Evolutionary conservation across 2,888 invertebrate genomes (phyloP).

Genomic region (Venusia cambrica): DNA sequence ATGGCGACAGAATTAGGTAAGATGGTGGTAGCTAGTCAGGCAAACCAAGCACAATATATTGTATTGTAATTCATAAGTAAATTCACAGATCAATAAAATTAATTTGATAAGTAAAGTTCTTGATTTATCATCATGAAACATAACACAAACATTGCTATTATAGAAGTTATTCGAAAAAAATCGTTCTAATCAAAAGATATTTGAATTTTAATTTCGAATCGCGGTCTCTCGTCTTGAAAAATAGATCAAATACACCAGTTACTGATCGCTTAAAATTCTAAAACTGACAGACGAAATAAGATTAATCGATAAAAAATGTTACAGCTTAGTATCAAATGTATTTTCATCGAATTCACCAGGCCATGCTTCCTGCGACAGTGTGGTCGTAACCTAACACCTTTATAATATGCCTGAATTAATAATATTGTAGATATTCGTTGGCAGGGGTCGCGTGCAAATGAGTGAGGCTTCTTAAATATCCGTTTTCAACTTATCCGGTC

Average conservation of each 20-base stretch:
- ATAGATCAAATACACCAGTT: too few relatives aligned
- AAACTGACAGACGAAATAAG: slow-evolving; percentile 53
- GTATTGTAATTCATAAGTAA: too few relatives aligned
- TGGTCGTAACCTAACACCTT: slow-evolving; percentile 76
- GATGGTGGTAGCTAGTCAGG: too few relatives aligned
- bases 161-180: neutral
- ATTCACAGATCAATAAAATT: too few relatives aligned
- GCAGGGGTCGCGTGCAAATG: slow-evolving; percentile 75
- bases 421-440: slow-evolving; percentile 73
- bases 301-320: slow-evolving; percentile 56
- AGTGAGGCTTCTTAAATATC: slow-evolving; percentile 75
- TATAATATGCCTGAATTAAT: slow-evolving; percentile 78
- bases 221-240: too few relatives aligned
- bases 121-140: too few relatives aligned
- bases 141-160: too few relatives aligned
- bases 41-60: too few relatives aligned
- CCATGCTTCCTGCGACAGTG: slow-evolving; percentile 79
- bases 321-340: slow-evolving; percentile 57
- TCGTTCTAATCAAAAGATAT: too few relatives aligned
- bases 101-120: too few relatives aligned
- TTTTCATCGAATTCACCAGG: slow-evolving; percentile 71
- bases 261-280: slow-evolving; percentile 41
- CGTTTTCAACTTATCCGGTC: slow-evolving; percentile 48
- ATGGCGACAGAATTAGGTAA: too few relatives aligned
- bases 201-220: too few relatives aligned